Percentiles rank a stretch among this genome's conserved stretches.
Evolutionary conservation across 2,797 vertebrate genomes (phyloP).

Genomic region (Holocentrus rufus): DNA sequence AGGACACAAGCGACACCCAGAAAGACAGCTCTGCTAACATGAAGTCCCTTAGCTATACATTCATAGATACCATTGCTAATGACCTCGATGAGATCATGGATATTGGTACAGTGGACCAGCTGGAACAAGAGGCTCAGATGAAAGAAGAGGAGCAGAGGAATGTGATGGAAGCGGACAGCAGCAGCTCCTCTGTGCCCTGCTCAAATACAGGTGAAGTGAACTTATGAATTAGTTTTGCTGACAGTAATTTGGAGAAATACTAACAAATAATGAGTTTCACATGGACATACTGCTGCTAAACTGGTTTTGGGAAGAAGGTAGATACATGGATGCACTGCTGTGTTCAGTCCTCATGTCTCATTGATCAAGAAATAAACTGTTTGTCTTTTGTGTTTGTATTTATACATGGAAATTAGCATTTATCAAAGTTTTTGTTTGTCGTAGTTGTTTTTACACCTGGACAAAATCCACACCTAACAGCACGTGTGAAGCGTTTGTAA

Average conservation of each 20-base stretch:
- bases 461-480: no score
- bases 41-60: neutral
- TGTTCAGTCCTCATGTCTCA: no score
- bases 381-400: no score
- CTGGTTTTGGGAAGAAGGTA: no score
- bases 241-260: constrained; percentile 2
- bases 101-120: constrained; percentile 71
- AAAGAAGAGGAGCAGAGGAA: constrained; percentile 52
- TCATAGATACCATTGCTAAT: neutral
- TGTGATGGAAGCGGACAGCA: constrained; percentile 22
- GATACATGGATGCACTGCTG: no score
- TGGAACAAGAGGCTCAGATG: constrained; percentile 77
- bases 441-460: no score
- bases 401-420: no score
- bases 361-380: no score
- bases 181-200: constrained; percentile 16
- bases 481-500: no score
- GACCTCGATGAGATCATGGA: constrained; percentile 78
- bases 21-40: neutral
- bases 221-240: neutral
- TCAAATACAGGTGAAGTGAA: constrained; percentile 51
- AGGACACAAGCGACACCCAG: neutral
- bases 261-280: neutral
- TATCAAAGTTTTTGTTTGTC: no score
- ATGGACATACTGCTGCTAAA: no score